phyloP scores from a whole-genome alignment of 2,797 vertebrate species.

The Sebastolobus altivelis region DNA sequence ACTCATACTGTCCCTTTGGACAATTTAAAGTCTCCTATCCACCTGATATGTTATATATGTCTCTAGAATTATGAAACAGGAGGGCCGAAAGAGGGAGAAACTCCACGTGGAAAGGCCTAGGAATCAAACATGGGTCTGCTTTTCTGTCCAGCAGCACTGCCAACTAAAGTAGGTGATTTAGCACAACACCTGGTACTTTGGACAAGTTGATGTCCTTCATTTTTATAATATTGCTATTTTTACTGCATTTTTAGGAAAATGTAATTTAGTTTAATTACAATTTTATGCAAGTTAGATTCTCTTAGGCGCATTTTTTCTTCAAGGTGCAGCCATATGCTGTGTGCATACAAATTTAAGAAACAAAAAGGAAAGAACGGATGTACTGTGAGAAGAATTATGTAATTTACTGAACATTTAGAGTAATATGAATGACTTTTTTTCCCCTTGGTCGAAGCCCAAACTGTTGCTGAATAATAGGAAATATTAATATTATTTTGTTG shows the following conservation, averaged over 20 bases:
- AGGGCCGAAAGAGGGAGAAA: not conserved
- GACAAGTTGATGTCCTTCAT: not conserved
- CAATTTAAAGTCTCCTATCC: not conserved
- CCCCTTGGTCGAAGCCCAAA: slow-evolving; percentile 16
- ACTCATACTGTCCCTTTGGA: not conserved
- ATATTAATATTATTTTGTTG: slow-evolving; percentile 46
- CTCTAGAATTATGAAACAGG: not conserved
- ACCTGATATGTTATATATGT: not conserved
- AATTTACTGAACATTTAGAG: not conserved
- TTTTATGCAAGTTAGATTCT: not conserved
- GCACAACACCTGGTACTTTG: not conserved
- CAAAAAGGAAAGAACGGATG: not conserved
- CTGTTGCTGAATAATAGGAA: slow-evolving; percentile 19
- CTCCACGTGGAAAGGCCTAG: too few species aligned
- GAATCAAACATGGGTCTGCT: not conserved
- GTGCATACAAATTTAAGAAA: not conserved
- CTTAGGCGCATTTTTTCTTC: not conserved
- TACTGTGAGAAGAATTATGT: not conserved
- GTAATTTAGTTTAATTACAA: not conserved
- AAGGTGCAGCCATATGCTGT: not conserved
- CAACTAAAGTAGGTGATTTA: not conserved
- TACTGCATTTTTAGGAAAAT: not conserved
- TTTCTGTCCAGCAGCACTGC: not conserved
- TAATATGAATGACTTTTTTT: not conserved
- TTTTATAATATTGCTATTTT: not conserved